Conservation (phyloP, 1,140 invertebrate species). For the Drosophila parabipectinata region DNA sequence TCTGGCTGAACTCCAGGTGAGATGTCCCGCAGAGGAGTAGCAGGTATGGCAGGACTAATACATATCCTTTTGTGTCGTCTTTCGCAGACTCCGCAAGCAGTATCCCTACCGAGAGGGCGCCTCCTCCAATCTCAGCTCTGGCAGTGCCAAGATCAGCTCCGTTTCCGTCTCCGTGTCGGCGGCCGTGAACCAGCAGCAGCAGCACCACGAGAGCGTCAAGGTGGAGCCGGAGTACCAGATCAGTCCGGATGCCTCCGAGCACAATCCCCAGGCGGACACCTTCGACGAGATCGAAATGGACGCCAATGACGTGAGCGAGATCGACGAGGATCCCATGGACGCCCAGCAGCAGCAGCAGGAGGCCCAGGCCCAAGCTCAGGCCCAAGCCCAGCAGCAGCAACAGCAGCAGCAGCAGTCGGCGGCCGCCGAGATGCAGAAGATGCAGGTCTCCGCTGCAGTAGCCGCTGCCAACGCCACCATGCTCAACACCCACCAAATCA, state of each 20-base stretch:
- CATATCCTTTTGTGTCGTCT: background rate
- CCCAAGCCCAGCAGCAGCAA: slow-evolving; percentile 48
- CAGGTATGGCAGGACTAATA: background rate
- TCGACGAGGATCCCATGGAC: slow-evolving; percentile 76
- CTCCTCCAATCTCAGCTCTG: slow-evolving; percentile 33
- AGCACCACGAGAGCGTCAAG: slow-evolving; percentile 66
- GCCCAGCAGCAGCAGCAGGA: slow-evolving; percentile 63
- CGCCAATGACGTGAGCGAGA: slow-evolving; percentile 64
- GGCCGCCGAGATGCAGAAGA: slow-evolving; percentile 67
- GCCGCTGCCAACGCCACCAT: slow-evolving; percentile 68
- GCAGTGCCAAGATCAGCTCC: slow-evolving; percentile 32
- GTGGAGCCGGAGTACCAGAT: slow-evolving; percentile 78
- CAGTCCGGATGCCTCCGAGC: slow-evolving; percentile 70
- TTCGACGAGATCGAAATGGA: slow-evolving; percentile 83
- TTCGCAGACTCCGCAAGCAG: slow-evolving; percentile 75
- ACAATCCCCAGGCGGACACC: slow-evolving; percentile 67
- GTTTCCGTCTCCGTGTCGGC: slow-evolving; percentile 19
- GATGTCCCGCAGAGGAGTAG: background rate
- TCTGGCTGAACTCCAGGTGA: slow-evolving; percentile 83
- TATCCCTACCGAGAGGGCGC: slow-evolving; percentile 71
- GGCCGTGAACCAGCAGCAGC: slow-evolving; percentile 42
- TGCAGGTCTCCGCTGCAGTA: slow-evolving; percentile 59
- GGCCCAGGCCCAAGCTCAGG: slow-evolving; percentile 49
- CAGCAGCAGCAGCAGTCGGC: slow-evolving; percentile 49
- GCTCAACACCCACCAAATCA: slow-evolving; percentile 65